phyloP scores from a whole-genome alignment of 2,113 vertebrate genomes.

The Butorides virescens region DNA sequence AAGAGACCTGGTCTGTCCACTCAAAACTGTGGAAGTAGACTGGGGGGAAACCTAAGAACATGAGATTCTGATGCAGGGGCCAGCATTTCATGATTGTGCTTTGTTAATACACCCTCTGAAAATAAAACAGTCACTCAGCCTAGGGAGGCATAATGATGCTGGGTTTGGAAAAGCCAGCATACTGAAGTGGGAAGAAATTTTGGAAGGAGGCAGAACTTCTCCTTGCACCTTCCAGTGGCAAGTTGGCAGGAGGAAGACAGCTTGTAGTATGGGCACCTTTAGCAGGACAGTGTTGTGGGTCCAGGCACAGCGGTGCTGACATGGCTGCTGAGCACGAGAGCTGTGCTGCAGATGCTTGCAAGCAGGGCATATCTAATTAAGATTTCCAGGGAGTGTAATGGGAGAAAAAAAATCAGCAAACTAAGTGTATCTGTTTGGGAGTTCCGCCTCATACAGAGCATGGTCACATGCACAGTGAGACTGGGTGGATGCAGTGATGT shows the following conservation, averaged over 20 bases:
- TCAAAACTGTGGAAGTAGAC: background rate
- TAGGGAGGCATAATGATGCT: background rate
- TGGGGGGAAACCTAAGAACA: background rate
- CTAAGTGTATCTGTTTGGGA: background rate
- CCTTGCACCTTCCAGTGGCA: background rate
- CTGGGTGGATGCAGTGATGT: slow-evolving; percentile 20
- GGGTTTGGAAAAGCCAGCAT: background rate
- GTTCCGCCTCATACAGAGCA: background rate
- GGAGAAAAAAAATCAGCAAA: background rate
- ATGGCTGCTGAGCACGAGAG: background rate
- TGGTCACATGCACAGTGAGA: background rate
- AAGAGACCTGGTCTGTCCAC: background rate
- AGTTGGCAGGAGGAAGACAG: background rate
- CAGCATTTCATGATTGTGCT: background rate
- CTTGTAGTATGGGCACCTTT: fast-evolving
- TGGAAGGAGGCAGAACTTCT: background rate
- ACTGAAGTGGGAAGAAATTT: background rate
- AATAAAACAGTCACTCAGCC: background rate
- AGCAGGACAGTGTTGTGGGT: background rate
- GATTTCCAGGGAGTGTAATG: background rate
- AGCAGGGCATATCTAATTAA: background rate
- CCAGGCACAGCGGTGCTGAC: background rate
- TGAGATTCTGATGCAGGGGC: background rate
- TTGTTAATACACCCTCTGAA: background rate
- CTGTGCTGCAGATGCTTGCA: background rate